A percentile compares a stretch with the other conserved stretches of the same genome.
phyloP scores from a whole-genome alignment of 2,888 invertebrate species.

The Drosophila demipolita region DNA sequence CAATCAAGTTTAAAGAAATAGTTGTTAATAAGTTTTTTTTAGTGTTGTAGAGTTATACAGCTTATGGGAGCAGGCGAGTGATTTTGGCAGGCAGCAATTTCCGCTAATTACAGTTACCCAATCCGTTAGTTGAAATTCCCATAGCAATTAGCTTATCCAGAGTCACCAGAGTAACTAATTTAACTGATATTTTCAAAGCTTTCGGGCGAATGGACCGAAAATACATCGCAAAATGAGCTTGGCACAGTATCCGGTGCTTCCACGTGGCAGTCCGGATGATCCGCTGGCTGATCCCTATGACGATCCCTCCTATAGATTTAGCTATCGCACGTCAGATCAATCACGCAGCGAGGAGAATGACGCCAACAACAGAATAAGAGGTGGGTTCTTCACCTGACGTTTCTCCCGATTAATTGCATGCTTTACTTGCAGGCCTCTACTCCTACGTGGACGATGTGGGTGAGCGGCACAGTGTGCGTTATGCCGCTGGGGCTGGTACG shows the following conservation, averaged over 20 bases:
- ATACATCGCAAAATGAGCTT: slow-evolving; percentile 90
- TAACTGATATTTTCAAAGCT: slow-evolving; percentile 84
- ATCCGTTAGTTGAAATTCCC: slow-evolving; percentile 28
- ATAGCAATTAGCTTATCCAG: slow-evolving; percentile 38
- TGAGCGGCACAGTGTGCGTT: slow-evolving; percentile 90
- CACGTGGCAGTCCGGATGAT: slow-evolving; percentile 89
- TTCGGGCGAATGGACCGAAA: slow-evolving; percentile 91
- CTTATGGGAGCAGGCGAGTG: slow-evolving; percentile 44
- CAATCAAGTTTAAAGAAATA: neutral
- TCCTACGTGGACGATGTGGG: slow-evolving; percentile 91
- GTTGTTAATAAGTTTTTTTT: neutral
- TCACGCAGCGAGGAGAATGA: slow-evolving; percentile 89
- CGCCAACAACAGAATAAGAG: slow-evolving; percentile 87
- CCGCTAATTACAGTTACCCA: slow-evolving; percentile 37
- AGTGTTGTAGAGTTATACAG: slow-evolving; percentile 33
- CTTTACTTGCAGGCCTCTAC: slow-evolving; percentile 86
- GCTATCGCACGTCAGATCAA: slow-evolving; percentile 89
- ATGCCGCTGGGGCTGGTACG: slow-evolving; percentile 90
- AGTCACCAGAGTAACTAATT: slow-evolving; percentile 48
- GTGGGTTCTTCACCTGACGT: slow-evolving; percentile 71
- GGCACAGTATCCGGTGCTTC: slow-evolving; percentile 88
- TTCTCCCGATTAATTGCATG: neutral
- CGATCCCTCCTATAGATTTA: slow-evolving; percentile 91
- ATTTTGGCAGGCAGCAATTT: slow-evolving; percentile 40
- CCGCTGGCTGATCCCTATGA: slow-evolving; percentile 91